These are phyloP conservation scores for Poecilia gillii DNA, from an alignment of 2,797 vertebrate genomes.

Conservation along the genomic window DNA sequence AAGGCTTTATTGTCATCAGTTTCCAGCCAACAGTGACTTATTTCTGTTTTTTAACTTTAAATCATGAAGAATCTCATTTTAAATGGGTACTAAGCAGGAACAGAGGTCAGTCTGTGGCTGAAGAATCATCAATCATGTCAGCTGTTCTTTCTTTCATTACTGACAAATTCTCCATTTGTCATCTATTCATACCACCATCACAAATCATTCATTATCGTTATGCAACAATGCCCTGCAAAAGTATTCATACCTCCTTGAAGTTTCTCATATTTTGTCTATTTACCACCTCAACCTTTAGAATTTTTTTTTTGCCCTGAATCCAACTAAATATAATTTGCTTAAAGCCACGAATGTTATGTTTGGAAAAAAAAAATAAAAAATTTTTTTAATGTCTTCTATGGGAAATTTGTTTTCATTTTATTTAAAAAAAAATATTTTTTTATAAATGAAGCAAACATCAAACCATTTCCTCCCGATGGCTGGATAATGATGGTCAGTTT, in stretches of 20 bases:
- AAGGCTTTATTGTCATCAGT: not conserved
- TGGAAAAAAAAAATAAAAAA: not conserved
- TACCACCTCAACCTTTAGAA: not conserved
- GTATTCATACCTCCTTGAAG: not conserved
- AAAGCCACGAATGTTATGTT: not conserved
- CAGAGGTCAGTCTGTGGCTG: constrained; percentile 45
- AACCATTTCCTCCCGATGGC: not conserved
- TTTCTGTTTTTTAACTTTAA: not conserved
- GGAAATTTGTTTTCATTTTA: not conserved
- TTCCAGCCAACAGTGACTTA: not conserved
- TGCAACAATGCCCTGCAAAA: not conserved
- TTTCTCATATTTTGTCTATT: not conserved
- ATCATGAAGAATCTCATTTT: not conserved
- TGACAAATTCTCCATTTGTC: constrained; percentile 22
- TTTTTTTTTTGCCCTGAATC: not conserved
- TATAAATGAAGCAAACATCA: not conserved
- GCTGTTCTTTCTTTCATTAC: constrained; percentile 25
- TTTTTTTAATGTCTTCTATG: not conserved
- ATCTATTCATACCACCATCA: constrained; percentile 27
- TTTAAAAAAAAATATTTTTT: not conserved
- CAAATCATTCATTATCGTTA: constrained; percentile 19
- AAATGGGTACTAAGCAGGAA: constrained; percentile 11
- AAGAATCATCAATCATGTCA: constrained; percentile 16
- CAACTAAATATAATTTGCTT: not conserved
- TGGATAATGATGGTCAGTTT: not conserved